Evolutionary conservation across 2,797 vertebrate species (phyloP).

Genomic region (Hybognathus amarus): DNA sequence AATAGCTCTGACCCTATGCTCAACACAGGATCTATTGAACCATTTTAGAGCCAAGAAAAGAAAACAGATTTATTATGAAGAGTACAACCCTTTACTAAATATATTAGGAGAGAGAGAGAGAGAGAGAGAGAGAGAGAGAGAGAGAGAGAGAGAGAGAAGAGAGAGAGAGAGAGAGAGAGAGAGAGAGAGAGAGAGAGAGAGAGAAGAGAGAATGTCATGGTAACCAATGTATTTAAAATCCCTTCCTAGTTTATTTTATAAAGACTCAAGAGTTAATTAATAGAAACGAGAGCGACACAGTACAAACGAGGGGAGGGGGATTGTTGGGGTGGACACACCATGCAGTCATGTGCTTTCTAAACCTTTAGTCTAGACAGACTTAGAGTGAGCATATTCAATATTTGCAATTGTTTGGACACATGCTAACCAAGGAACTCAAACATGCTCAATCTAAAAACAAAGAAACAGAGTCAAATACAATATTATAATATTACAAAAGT

Average conservation of each 20-base stretch:
- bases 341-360: too few relatives aligned
- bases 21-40: conserved; percentile 44
- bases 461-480: background rate
- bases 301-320: background rate
- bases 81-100: conserved; percentile 21
- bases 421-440: background rate
- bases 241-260: conserved; percentile 3
- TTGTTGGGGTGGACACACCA: too few relatives aligned
- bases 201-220: conserved; percentile 1
- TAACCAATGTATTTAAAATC: conserved; percentile 15
- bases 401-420: background rate
- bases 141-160: conserved; percentile 3
- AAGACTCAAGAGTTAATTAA: conserved; percentile 24
- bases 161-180: background rate
- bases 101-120: conserved; percentile 20
- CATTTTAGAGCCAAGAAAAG: conserved; percentile 36
- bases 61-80: conserved; percentile 42
- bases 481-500: background rate
- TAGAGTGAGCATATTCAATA: background rate
- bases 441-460: background rate
- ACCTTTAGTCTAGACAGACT: background rate
- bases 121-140: conserved; percentile 7
- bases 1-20: background rate
- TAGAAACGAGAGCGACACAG: background rate
- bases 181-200: background rate